Evolutionary conservation across 2,113 vertebrate genomes (phyloP), one percentile per base, ranked within the genome.

Genomic region (Pica pica): DNA sequence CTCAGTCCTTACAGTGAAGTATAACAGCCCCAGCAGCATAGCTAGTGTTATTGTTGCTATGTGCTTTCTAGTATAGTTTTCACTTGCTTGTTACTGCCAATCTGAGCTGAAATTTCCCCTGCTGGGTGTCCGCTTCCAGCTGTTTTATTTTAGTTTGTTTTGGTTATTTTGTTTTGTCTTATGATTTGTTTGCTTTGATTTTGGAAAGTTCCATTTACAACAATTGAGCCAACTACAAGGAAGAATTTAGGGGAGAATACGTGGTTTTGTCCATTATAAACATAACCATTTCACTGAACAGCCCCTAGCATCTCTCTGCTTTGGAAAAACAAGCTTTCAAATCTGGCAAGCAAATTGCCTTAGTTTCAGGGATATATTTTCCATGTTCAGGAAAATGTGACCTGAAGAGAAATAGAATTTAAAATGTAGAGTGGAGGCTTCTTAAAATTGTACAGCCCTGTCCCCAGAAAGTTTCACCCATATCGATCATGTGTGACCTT

Each of bases 141-240:
- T 94, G 75, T 61, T 96, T 89, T 88, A 33, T 88, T 96, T 93
- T 90, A 90, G 46, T 35, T 81, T 90, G 59, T 57, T 96, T 93
- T 75, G 13, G 23, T 91, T 93, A 44, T 85, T 93, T 95, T 90
- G 39, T 70, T 92, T 90, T 49, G 30, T 69, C 53, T 86, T 65
- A 77, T 63, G 85, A 90, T 80, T 91, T 85, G 33, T 80, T 93
- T 94, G 70, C 57, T 83, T 93, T 86, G 79, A 41, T 92, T 96
- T 90, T 92, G 55, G 47, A 74, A 93, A 83, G 79, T 90, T 92
- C 35, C 55, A 61, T 79, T 93, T 92, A 42, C n/a, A 93, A n/a
- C 42, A 91, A 13, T 41, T 0, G 0, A 81, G 87, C 87, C 84
- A 96, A 75, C 77, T 81, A 42, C 18, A 39, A 60, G 65, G 39